Conservation (phyloP, 2,797 vertebrate genomes). For the Lagocephalus sceleratus region DNA sequence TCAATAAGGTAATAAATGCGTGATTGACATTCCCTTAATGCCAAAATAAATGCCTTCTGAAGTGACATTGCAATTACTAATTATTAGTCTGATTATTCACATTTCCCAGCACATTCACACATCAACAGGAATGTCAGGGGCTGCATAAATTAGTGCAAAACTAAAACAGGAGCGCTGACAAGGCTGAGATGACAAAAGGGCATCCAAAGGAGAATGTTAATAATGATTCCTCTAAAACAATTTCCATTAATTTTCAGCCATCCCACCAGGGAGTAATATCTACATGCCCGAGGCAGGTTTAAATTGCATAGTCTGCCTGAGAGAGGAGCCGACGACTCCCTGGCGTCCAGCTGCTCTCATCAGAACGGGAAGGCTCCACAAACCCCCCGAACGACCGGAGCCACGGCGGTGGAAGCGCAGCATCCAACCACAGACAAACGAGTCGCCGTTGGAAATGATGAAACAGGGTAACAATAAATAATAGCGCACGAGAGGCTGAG, state of each 20-base stretch:
- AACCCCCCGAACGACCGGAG: background rate
- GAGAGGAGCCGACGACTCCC: constrained; percentile 72
- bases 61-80: constrained; percentile 53
- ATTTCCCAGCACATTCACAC: constrained; percentile 56
- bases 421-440: constrained; percentile 31
- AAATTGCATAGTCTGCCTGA: constrained; percentile 80
- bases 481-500: constrained; percentile 6
- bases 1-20: constrained; percentile 36
- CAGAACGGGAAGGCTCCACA: constrained; percentile 60
- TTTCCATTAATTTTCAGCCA: constrained; percentile 83
- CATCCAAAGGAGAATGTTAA: constrained; percentile 83
- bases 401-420: constrained; percentile 53
- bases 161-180: constrained; percentile 57
- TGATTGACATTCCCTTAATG: constrained; percentile 38
- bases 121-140: constrained; percentile 65
- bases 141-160: constrained; percentile 64
- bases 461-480: background rate
- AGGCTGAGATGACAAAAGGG: constrained; percentile 76
- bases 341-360: constrained; percentile 74
- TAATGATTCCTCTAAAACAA: constrained; percentile 83
- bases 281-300: constrained; percentile 81
- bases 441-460: constrained; percentile 34
- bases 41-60: constrained; percentile 47
- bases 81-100: constrained; percentile 68
- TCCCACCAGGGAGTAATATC: constrained; percentile 79